Conservation (phyloP, 92 coral and sea anemone genomes). For the Ricordea florida region DNA sequence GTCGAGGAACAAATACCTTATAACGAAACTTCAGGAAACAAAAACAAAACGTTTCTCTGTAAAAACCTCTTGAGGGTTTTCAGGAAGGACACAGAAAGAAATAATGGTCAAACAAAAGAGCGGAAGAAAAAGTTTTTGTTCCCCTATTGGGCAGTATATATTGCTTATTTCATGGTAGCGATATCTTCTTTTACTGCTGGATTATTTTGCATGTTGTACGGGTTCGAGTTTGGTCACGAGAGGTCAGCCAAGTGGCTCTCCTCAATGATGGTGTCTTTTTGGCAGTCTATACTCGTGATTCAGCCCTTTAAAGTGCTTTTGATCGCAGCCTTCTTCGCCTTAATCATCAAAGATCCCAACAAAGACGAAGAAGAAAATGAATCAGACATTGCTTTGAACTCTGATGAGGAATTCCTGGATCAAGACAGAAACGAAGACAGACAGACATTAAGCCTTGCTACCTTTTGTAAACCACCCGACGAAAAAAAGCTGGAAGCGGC, state of each 20-base stretch:
- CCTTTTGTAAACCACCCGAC: conserved; percentile 80
- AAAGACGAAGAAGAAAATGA: conserved; percentile 79
- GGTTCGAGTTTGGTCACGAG: conserved; percentile 76
- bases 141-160: conserved; percentile 89
- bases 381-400: not conserved
- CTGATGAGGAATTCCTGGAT: conserved; percentile 31
- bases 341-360: conserved; percentile 91
- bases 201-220: conserved; percentile 74
- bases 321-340: conserved; percentile 89
- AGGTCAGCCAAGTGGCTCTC: conserved; percentile 89
- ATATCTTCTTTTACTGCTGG: conserved; percentile 61
- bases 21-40: no score
- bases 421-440: conserved; percentile 1
- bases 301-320: conserved; percentile 91
- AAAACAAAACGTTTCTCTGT: conserved; percentile 12
- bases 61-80: conserved; percentile 25
- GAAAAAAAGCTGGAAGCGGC: conserved; percentile 76
- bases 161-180: conserved; percentile 72
- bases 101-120: not conserved
- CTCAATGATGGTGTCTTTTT: conserved; percentile 84
- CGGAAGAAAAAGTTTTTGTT: conserved; percentile 66
- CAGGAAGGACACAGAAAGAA: conserved; percentile 42
- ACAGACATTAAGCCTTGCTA: not conserved
- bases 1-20: no score
- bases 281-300: conserved; percentile 84